Evolutionary conservation across 2,888 invertebrate genomes (phyloP), one percentile per base, ranked within the genome.

Genomic region (Polyommatus iphigenia): DNA sequence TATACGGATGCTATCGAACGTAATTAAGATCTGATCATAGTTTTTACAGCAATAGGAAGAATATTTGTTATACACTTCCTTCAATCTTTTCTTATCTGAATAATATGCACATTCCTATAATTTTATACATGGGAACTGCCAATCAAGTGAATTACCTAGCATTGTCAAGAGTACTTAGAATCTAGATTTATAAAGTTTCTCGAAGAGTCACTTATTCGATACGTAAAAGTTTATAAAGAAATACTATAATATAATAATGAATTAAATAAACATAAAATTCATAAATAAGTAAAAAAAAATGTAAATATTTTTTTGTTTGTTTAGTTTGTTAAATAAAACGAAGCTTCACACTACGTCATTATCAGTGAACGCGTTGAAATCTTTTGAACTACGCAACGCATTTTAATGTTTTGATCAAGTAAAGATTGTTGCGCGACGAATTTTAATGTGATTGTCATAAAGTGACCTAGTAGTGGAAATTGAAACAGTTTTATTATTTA

Each of bases 11-110:
- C 46, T 50, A 62, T 62, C 13, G 20, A 73, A 24, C 24, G 73
- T 73, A 73, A 73, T 73, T 73, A 50, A 73, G 50, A 73, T 46
- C 50, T 46, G 73, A 50, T 73, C 46, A 71, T 71, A 46, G n/a
- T 73, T 73, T 73, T 73, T 50, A 20, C 24, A 73, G 20, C 41
- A 73, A 73, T 73, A 73, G 73, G 73, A 73, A 73, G 73, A 73
- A 50, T 73, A 41, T 73, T 73, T 73, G 46, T 46, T 41, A 41
- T 72, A 13, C 50, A 24, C 73, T 73, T 73, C 73, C 73, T 41
- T 46, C 24, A 50, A 50, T 73, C n/a, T 24, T 46, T 46, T 46
- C 20, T 46, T 73, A 24, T 62, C 62, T 62, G 4, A 62, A 13
- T 62, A 62, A 13, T 62, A 62, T 62, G 62, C 62, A 62, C 62